Evolutionary conservation across 92 coral and sea anemone species (phyloP), one percentile per base, ranked within the genome.

Genomic region (Zoanthus solanderi): DNA sequence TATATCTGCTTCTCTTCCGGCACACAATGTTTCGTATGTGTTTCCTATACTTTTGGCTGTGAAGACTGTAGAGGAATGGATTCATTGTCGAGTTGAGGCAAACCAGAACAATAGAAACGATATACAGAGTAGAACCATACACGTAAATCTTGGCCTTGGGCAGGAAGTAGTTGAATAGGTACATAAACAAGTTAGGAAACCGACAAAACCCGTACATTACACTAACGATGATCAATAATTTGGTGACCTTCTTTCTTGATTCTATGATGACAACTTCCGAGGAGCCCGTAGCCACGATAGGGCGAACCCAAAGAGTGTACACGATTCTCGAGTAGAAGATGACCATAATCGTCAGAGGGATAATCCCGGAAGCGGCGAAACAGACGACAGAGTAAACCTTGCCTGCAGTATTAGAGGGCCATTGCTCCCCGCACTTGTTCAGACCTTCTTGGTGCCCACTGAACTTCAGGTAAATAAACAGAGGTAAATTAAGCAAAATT

Each of bases 41-140:
- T 32, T 89, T 85, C 30, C 95, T 90, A 66, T 93, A 93, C 91
- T 92, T 87, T 28, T 92, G 76, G 54, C 98, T 95, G 84, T 95
- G 96, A 16, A 95, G 92, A 16, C 93, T 90, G 72, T 95, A 95
- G 23, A 95, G 92, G 15, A 95, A 93, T 15, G 98, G 98, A 77
- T 95, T 95, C 92, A 95, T 91, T 42, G 98, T 79, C 7, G 98
- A 93, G 83, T 95, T 95, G 15, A 92, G 86, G 52, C 92, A 86
- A 32, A 95, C 96, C 83, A 95, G 84, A 4, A 87, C 83, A 9
- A 94, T 92, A 16, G 94, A 85, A 60, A 75, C 57, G 7, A 91
- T 86, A 18, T 93, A 93, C 13, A 88, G 30, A 15, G 74, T 77
- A 4, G 93, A 86, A 34, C 86, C 93, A 50, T 84, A 91, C 1